A percentile compares a stretch with the other conserved stretches of the same genome.
Conservation (phyloP, 1,140 invertebrate species). For the Drosophila grimshawi region DNA sequence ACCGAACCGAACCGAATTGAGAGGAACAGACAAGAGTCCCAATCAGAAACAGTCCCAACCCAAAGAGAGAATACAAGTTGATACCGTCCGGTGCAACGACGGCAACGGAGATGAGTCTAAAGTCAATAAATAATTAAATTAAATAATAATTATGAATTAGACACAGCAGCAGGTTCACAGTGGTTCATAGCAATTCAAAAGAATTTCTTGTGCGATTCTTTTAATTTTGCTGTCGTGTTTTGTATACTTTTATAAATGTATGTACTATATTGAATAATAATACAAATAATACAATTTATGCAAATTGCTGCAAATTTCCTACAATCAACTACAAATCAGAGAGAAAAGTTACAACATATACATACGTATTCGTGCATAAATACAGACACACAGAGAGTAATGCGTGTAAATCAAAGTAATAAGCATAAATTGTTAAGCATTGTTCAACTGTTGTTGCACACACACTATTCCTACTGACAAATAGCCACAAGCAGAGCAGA, state of each 20-base stretch:
- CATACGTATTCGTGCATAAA: conserved; percentile 19
- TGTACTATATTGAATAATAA: conserved; percentile 9
- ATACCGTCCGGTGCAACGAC: conserved; percentile 45
- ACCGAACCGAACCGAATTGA: background rate
- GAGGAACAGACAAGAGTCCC: background rate
- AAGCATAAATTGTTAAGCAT: conserved; percentile 44
- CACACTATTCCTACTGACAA: conserved; percentile 4
- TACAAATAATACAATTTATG: conserved; percentile 38
- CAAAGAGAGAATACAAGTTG: conserved; percentile 22
- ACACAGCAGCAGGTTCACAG: background rate
- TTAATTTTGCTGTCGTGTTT: conserved; percentile 8
- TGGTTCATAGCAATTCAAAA: background rate
- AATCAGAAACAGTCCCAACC: conserved; percentile 5
- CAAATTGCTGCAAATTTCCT: conserved; percentile 66
- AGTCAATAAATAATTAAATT: conserved; percentile 34
- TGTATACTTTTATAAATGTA: conserved; percentile 8
- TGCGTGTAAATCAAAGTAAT: background rate
- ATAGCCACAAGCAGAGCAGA: conserved; percentile 21
- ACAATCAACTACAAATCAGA: conserved; percentile 57
- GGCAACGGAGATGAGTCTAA: conserved; percentile 4
- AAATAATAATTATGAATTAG: conserved; percentile 13
- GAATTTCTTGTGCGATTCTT: conserved; percentile 15
- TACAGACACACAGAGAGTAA: background rate
- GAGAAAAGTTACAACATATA: conserved; percentile 43
- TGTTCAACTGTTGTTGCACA: conserved; percentile 58